Base-by-base conservation (phyloP, 1,140 invertebrate species). In the Monochamus saltuarius region DNA sequence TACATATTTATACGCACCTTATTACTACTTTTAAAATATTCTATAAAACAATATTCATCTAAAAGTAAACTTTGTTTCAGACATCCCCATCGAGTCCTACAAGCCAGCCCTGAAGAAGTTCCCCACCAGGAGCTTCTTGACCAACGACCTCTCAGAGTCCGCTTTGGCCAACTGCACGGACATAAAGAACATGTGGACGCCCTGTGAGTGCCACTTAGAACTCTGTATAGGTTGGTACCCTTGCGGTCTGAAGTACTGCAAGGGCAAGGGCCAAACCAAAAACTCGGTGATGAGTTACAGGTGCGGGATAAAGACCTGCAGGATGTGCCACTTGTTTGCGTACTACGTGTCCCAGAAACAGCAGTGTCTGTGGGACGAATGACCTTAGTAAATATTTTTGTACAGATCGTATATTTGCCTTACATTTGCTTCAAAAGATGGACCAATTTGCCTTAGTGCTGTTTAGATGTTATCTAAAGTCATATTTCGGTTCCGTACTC, bases 251-350 rank as follows among this genome's bases (percentile, higher is more conserved):
- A 97, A 97, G 76, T 97, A 95, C 78, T 97, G 95, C 76, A 92
- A 92, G 71, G 90, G 89, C 10, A 83, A 83, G 66, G 81, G 63
- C 55, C 81, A 77, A 77, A 83, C 67, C 1, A 86, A 85, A 71
- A 83, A 87, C 55, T 65, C 74, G 22, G 72, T 75, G 0, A 78
- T 77, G 62, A 87, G 85, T 61, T 95, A 95, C 78, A 82, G 94
- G 22, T 98, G 95, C 78, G 95, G 95, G 51, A 98, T 98, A 72
- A 94, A 95, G 79, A 97, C 94, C 4, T 98, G 95, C 77, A 87
- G 87, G 71, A 89, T 92, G 75, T 95, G 92, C 79, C 87, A 90
- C 73, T 85, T 88, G 64, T 97, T 94, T 78, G 85, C 87, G 53
- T 95, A 91, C 79, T 89, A 88, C 73, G 90, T 91, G 42, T 81